Base-by-base conservation (phyloP, 2,797 vertebrate genomes). In the Sphaeramia orbicularis region DNA sequence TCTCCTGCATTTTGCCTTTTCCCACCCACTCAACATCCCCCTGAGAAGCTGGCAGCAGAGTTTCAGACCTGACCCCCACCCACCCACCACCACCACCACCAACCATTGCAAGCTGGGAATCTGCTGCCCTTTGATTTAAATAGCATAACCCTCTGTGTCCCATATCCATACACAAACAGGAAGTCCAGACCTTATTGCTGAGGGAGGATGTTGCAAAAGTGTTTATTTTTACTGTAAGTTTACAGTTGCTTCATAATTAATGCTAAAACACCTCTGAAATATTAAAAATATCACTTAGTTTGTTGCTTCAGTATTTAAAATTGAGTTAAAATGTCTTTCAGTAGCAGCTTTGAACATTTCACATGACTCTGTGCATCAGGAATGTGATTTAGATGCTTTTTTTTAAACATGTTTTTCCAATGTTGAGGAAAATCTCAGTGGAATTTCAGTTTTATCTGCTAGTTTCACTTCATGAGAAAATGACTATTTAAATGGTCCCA, bases 81-180 rank as follows among this genome's bases (percentile, higher is more conserved):
- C 57, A 44, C 55, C 74, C 21, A 24, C 21, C 5, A 24, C 21
- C 21, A 24, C 21, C 21, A 24, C n/a, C n/a, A n/a, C n/a, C 16
- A 37, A 36, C 35, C 51, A 19, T 13, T 58, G 50, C 50, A 64
- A 65, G 86, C 85, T 95, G 93, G 92, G 93, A 94, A 93, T 91
- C 82, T 86, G 74, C 85, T 95, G 94, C 84, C 92, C 93, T 93
- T 94, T 91, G 85, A 71, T 91, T 91, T 84, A 80, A 91, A 87
- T 76, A 90, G 88, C 88, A 84, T 84, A 92, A 91, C 91, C 90
- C 90, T 88, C 72, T 11, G 58, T 69, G 88, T 89, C 78, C 78
- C 78, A 76, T 87, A 82, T 85, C 89, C 87, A 80, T 77, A 85
- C 81, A 90, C 86, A 93, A 93, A 93, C 92, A 93, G 92, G 92